Percentiles rank a stretch among this genome's conserved stretches.
Evolutionary conservation across 2,888 invertebrate genomes (phyloP).

Genomic region (Hyles lineata): DNA sequence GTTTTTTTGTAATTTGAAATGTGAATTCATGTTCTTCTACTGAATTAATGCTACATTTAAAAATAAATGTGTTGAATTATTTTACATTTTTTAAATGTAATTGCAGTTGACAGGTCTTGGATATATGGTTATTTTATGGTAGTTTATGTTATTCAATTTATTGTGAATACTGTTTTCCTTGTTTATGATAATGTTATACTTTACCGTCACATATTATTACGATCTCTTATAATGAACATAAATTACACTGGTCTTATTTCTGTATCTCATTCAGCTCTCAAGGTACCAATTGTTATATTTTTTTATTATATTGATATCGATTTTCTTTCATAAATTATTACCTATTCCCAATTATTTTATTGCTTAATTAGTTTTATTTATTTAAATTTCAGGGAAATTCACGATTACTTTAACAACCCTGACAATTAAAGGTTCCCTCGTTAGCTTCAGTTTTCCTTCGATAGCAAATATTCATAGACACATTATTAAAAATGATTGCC

Average conservation of each 20-base stretch:
- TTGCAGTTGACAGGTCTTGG: neutral
- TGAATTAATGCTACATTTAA: conserved; percentile 12
- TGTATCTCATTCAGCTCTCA: too few relatives aligned
- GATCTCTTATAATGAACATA: too few relatives aligned
- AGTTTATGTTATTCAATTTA: neutral
- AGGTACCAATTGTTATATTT: too few relatives aligned
- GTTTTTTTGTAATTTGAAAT: conserved; percentile 21
- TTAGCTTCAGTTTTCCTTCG: neutral
- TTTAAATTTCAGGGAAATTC: too few relatives aligned
- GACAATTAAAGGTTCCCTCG: too few relatives aligned
- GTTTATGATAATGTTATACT: neutral
- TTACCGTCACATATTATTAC: neutral
- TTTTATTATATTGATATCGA: too few relatives aligned
- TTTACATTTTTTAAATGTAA: conserved; percentile 10
- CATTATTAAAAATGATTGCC: conserved; percentile 13
- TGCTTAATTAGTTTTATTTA: too few relatives aligned
- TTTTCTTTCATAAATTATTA: too few relatives aligned
- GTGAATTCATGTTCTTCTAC: conserved; percentile 13
- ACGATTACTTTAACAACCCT: too few relatives aligned
- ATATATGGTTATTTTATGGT: neutral
- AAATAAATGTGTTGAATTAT: conserved; percentile 3
- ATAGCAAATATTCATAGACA: neutral
- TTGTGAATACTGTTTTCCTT: neutral
- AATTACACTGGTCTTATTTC: too few relatives aligned
- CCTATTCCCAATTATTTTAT: too few relatives aligned